These are phyloP conservation scores for Actenoides hombroni DNA, from an alignment of 2,113 vertebrate species.

Conservation along the genomic window DNA sequence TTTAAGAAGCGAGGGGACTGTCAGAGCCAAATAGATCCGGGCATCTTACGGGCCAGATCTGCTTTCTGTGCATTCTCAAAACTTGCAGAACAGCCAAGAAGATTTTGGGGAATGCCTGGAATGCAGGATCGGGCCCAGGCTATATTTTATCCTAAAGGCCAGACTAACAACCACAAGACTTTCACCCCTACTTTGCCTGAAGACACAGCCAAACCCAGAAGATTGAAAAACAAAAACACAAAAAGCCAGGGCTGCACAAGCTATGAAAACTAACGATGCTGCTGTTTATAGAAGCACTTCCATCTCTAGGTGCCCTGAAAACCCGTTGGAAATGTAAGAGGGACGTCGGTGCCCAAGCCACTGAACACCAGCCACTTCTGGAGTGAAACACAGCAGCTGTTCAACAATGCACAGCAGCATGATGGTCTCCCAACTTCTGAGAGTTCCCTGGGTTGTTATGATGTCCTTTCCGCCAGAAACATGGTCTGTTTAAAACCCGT, in stretches of 20 bases:
- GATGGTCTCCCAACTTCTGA: background rate
- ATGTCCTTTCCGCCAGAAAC: slow-evolving; percentile 47
- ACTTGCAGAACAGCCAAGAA: slow-evolving; percentile 22
- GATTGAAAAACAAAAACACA: background rate
- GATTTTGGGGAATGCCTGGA: slow-evolving; percentile 49
- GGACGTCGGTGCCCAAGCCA: background rate
- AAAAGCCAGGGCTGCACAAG: background rate
- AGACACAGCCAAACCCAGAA: background rate
- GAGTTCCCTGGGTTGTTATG: slow-evolving; percentile 3
- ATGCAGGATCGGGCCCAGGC: slow-evolving; percentile 13
- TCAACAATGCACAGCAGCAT: background rate
- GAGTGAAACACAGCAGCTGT: slow-evolving; percentile 15
- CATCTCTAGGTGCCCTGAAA: background rate
- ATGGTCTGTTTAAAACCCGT: slow-evolving; percentile 44
- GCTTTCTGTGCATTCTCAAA: slow-evolving; percentile 32
- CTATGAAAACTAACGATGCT: background rate
- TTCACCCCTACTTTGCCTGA: background rate
- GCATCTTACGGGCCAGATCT: background rate
- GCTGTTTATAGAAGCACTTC: background rate
- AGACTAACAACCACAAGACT: slow-evolving; percentile 1
- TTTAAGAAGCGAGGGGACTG: background rate
- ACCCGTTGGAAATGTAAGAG: background rate
- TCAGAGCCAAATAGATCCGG: background rate
- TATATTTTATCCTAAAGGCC: slow-evolving; percentile 34
- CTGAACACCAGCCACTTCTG: background rate